Evolutionary conservation across 2,797 vertebrate species (phyloP), one percentile per base, ranked within the genome.

Genomic region (Chelon auratus): DNA sequence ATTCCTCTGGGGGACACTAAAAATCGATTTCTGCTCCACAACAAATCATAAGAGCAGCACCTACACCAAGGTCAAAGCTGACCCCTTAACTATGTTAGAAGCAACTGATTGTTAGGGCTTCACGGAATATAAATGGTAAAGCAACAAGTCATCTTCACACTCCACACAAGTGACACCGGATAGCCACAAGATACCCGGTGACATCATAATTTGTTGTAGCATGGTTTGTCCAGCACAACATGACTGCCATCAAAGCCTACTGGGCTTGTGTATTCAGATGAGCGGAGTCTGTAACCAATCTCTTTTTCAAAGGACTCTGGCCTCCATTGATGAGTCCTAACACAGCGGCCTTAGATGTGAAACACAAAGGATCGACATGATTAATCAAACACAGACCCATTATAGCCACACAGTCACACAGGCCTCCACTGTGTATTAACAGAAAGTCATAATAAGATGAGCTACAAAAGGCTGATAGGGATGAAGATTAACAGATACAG

Each of bases 391-490:
- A 91, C 88, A 91, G 85, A 80, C 85, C 87, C 87, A 94, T 93
- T 92, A 93, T 87, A 89, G 87, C 81, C 88, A 88, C 88, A 86
- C 87, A 89, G 91, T 88, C 89, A 90, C 83, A 81, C 93, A 91
- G 88, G 83, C 83, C 89, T 89, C 84, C 83, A 83, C 68, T 60
- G 72, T 81, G 84, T 89, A 89, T 94, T 94, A 94, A 93, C 90
- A 89, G 90, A 90, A 94, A 94, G 91, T 93, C 92, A 91, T 93
- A 95, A 94, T 94, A 93, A 93, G 93, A 94, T 89, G 90, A 92
- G 91, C 92, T 82, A 91, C 90, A 86, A 91, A 92, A 87, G 90
- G 88, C 80, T 85, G 88, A 90, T 70, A 78, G 81, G 82, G 89
- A 89, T 90, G 92, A 91, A 93, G 92, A 92, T 93, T 73, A 93